Evolutionary conservation across 2,888 invertebrate genomes (phyloP), one percentile per base, ranked within the genome.

Genomic region (Eudasyphora cyanicolor): DNA sequence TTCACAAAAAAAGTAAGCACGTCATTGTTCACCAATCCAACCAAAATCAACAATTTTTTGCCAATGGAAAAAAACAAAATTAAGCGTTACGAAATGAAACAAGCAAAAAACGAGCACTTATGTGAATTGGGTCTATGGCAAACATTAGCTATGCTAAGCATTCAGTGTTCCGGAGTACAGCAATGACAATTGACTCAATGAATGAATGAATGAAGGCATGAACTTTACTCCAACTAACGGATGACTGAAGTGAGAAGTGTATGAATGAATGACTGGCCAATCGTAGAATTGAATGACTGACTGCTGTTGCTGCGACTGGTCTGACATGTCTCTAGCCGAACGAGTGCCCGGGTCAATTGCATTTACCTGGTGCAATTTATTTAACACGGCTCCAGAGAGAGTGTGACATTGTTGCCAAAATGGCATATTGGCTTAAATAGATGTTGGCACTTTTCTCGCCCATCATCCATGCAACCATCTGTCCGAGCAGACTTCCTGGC

Each of bases 111-210:
- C 21, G 27, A 24, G 19, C 51, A 24, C 12, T 24, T 57, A 14
- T 27, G 57, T 27, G 57, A 57, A 57, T 57, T 57, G 57, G 57
- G 57, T 57, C 57, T 57, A 57, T 57, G 57, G 57, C 57, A 57
- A 57, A 57, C 57, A 57, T 57, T 57, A 57, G 57, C 14, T 57
- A 27, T 27, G 45, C 45, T 32, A n/a, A 19, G 27, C 24, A 27
- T n/a, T n/a, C n/a, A n/a, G n/a, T n/a, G n/a, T n/a, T n/a, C n/a
- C n/a, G n/a, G 12, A 27, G 24, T 7, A 57, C 21, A 6, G 6
- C 27, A 57, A 57, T 12, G 24, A 12, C 24, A 57, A 57, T 57
- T 57, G 27, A 57, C 27, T 24, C 57, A 57, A 57, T 57, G 51
- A 24, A 19, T 51, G 24, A 27, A 12, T 57, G 17, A 49, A 49